These are phyloP conservation scores for Bryconaethiops microstoma DNA, from an alignment of 2,797 vertebrate genomes.

Conservation along the genomic window DNA sequence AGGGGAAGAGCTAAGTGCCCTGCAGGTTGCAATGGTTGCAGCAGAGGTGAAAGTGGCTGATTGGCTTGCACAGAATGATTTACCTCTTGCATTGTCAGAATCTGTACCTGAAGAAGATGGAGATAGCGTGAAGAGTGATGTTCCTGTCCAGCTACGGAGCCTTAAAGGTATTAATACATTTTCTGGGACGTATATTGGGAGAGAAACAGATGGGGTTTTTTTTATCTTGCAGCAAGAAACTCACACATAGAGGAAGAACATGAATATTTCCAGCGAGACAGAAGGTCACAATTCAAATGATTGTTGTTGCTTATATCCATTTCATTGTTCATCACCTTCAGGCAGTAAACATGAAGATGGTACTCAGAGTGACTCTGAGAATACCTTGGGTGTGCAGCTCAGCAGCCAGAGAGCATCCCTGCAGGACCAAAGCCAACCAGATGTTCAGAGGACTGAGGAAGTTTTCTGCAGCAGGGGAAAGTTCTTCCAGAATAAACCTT, in stretches of 20 bases:
- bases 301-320: not conserved
- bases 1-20: slow-evolving; percentile 88
- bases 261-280: slow-evolving; percentile 3
- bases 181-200: not conserved
- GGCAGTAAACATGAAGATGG: slow-evolving; percentile 96
- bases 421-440: slow-evolving; percentile 76
- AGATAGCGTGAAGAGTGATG: slow-evolving; percentile 95
- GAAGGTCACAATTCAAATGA: not conserved
- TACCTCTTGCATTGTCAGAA: slow-evolving; percentile 89
- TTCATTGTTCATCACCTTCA: slow-evolving; percentile 56
- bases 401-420: slow-evolving; percentile 72
- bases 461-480: slow-evolving; percentile 82
- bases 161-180: slow-evolving; percentile 85
- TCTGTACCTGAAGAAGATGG: slow-evolving; percentile 87
- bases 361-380: slow-evolving; percentile 95
- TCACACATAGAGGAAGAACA: not conserved
- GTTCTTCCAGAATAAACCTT: slow-evolving; percentile 88
- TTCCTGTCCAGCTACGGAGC: slow-evolving; percentile 91
- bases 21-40: slow-evolving; percentile 94
- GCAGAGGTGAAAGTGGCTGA: slow-evolving; percentile 96
- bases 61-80: slow-evolving; percentile 96
- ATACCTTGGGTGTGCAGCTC: slow-evolving; percentile 85
- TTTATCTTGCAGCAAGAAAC: not conserved
- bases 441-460: too few species aligned
- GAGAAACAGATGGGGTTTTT: slow-evolving; percentile 19